These are phyloP conservation scores for Albula goreensis DNA, from an alignment of 2,113 vertebrate species.

Conservation along the genomic window DNA sequence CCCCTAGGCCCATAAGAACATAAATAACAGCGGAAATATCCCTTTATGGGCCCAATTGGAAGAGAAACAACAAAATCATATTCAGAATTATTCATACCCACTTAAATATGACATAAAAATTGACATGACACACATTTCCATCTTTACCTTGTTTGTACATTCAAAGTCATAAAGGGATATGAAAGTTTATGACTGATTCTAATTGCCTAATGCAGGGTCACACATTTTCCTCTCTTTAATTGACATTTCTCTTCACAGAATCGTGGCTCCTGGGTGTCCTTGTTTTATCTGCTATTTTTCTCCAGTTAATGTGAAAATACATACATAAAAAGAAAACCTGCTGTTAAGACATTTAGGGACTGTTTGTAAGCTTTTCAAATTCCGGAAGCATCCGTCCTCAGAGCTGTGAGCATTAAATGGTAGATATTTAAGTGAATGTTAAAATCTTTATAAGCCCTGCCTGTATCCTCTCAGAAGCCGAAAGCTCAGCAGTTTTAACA, in stretches of 20 bases:
- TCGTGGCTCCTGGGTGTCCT: not conserved
- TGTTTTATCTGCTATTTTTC: not conserved
- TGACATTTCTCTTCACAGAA: not conserved
- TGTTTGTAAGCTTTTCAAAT: not conserved
- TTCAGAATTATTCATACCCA: not conserved
- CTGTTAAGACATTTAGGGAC: not conserved
- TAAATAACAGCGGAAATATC: too few species aligned
- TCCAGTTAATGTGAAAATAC: not conserved
- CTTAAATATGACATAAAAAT: not conserved
- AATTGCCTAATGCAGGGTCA: not conserved
- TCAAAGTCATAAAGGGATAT: not conserved
- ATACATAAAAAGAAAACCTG: not conserved
- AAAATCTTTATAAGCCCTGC: not conserved
- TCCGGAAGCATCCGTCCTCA: not conserved
- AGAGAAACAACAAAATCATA: too few species aligned
- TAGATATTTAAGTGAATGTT: slow-evolving; percentile 2
- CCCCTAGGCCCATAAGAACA: too few species aligned
- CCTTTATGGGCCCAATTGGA: too few species aligned
- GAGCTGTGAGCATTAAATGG: not conserved
- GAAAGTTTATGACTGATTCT: not conserved
- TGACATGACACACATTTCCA: not conserved
- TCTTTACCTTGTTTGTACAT: not conserved
- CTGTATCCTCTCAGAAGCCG: not conserved
- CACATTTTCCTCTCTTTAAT: not conserved
- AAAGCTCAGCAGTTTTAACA: not conserved